A percentile compares a stretch with the other conserved stretches of the same genome.
phyloP scores from a whole-genome alignment of 35 echinoderm and acorn worm species.

The Chiridota heheva region DNA sequence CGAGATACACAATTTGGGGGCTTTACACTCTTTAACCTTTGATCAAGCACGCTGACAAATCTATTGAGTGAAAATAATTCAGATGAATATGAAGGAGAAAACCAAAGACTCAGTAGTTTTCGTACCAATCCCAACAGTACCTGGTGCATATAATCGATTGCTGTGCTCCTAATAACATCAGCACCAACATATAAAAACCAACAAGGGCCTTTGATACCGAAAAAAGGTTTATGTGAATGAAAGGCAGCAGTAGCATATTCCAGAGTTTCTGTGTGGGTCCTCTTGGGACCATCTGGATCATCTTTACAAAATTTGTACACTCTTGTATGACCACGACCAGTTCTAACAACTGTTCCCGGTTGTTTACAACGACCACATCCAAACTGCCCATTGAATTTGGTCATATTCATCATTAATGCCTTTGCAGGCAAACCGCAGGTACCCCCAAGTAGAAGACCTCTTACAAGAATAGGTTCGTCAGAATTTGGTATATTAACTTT shows the following conservation, averaged over 20 bases:
- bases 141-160: slow-evolving; percentile 50
- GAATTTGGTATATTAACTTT: not conserved
- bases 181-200: slow-evolving; percentile 20
- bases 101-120: slow-evolving; percentile 44
- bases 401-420: slow-evolving; percentile 15
- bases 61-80: slow-evolving; percentile 12
- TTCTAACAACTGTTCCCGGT: slow-evolving; percentile 10
- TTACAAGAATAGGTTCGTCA: not conserved
- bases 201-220: slow-evolving; percentile 23
- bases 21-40: slow-evolving; percentile 29
- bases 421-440: slow-evolving; percentile 25
- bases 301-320: slow-evolving; percentile 4
- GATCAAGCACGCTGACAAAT: slow-evolving; percentile 15
- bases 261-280: slow-evolving; percentile 7
- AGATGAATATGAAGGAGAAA: not conserved
- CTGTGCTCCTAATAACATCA: slow-evolving; percentile 41
- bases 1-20: slow-evolving; percentile 48
- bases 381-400: not conserved
- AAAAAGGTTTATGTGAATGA: not conserved
- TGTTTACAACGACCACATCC: slow-evolving; percentile 24
- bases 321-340: slow-evolving; percentile 17
- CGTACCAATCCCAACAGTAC: slow-evolving; percentile 24
- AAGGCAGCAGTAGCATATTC: not conserved
- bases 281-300: slow-evolving; percentile 33
- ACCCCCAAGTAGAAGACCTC: slow-evolving; percentile 4